Evolutionary conservation across 2,113 vertebrate genomes (phyloP).

Genomic region (Jaculus jaculus): DNA sequence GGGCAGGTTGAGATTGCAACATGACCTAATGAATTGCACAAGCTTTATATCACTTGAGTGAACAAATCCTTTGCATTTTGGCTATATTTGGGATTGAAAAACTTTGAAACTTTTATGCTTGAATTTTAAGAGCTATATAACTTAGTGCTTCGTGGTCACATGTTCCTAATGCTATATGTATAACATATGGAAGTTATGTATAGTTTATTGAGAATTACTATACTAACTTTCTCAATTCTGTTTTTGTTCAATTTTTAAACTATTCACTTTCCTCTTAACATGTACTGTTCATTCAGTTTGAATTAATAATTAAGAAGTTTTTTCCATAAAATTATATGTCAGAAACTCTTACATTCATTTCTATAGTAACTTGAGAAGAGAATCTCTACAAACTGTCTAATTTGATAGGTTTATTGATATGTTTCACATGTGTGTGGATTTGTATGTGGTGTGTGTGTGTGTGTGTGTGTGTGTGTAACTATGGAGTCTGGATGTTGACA

Average conservation of each 20-base stretch:
- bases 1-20: background rate
- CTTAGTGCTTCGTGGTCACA: background rate
- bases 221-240: background rate
- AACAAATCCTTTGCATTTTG: background rate
- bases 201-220: background rate
- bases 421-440: too few relatives aligned
- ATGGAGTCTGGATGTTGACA: too few relatives aligned
- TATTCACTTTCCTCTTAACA: background rate
- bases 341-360: background rate
- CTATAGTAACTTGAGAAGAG: constrained; percentile 25
- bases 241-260: background rate
- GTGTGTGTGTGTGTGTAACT: too few relatives aligned
- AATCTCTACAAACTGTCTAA: constrained; percentile 1
- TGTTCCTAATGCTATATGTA: background rate
- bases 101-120: background rate
- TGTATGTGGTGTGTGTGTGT: too few relatives aligned
- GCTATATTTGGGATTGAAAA: background rate
- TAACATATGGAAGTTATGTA: background rate
- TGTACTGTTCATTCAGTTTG: constrained; percentile 21
- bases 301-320: constrained; percentile 9
- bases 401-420: background rate
- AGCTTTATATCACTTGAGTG: background rate
- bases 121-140: background rate
- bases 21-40: background rate
- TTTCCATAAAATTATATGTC: constrained; percentile 14